Base-by-base conservation (phyloP, 2,888 invertebrate genomes). In the Eudemis profundana region DNA sequence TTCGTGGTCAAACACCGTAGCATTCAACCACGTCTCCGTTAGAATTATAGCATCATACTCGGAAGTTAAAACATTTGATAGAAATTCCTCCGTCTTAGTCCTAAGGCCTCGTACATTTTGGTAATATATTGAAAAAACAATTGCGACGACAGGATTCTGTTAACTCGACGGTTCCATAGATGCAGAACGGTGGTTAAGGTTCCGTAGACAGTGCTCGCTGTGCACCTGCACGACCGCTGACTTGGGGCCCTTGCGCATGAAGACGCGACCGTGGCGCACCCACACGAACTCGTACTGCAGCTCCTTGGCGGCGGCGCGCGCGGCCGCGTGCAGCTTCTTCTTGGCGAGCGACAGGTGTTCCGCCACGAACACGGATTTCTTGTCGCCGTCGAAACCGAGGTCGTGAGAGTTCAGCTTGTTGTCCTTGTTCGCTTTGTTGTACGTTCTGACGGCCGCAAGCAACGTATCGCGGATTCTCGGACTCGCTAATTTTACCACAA, bases 261-360 rank as follows among this genome's bases (percentile, higher is more conserved):
- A 59, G 15, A 59, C 36, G 17, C 59, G 36, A 12, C 59, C 59
- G 12, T n/a, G 19, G 7, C 59, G 33, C 17, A 59, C 42, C 44
- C 61, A 47, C 27, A 56, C 47, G 36, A 59, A 59, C n/a, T 59
- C 29, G 15, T 36, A 59, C 0, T 23, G 8, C 3, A 19, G 19
- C 15, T 54, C 54, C 47, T 49, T 62, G 12, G 47, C 47, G 7
- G 23, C 36, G 7, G 47, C 15, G 14, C 61, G 53, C 12, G 47
- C 40, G n/a, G 47, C 38, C 14, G 62, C 54, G 17, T 62, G 62
- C 23, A 62, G 17, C 27, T 46, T 49, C 33, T 56, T 63, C 27
- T 56, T 63, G 3, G 42, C 29, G 0, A 40, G 49, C 12, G 63
- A 29, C 29, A 63, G 44, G 38, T 63, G 56, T 19, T 63, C 63